Evolutionary conservation across 1,140 invertebrate species (phyloP), one percentile per base, ranked within the genome.

Genomic region (Drosophila micromelanica): DNA sequence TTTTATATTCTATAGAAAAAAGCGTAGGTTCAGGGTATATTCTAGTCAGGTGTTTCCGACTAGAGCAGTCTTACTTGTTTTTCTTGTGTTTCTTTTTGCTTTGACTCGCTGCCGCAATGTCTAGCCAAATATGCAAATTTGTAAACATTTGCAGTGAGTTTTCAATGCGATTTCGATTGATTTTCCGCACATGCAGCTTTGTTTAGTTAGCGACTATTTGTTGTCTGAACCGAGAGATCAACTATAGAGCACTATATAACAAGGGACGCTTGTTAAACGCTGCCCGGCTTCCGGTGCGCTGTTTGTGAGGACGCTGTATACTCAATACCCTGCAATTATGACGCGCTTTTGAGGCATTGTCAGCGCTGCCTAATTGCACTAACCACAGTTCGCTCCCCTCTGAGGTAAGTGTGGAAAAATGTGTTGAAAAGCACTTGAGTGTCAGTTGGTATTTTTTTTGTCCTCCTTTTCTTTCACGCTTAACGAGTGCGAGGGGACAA

Each of bases 321-420:
- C 55, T 20, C 46, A 20, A 61, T 61, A 42, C 37, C 63, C 63
- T 40, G 37, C 54, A 75, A 60, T 70, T 76, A 67, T 45, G 73
- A 64, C 67, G 82, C 82, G 81, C 73, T 86, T 85, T 87, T 90
- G 82, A 86, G 84, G 87, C 82, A 87, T 82, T 87, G 86, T 80
- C 87, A 72, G 65, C 87, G 81, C 65, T 73, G 76, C 85, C 87
- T 90, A 90, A 90, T 90, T 90, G 87, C 87, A 73, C 73, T 73
- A 76, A 89, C 84, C 84, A 37, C 81, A 76, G 68, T 63, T 61
- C 64, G 72, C 62, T 45, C 12, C 38, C 32, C 17, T 32, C 32
- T 27, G 11, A 55, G 42, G 48, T 52, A 45, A 23, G 8, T 5
- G 13, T 15, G 13, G 8, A 51, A 62, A 46, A 69, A 78, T 76